Percentiles rank a stretch among this genome's conserved stretches.
Evolutionary conservation across 2,797 vertebrate genomes (phyloP).

Genomic region (Chelmon rostratus): DNA sequence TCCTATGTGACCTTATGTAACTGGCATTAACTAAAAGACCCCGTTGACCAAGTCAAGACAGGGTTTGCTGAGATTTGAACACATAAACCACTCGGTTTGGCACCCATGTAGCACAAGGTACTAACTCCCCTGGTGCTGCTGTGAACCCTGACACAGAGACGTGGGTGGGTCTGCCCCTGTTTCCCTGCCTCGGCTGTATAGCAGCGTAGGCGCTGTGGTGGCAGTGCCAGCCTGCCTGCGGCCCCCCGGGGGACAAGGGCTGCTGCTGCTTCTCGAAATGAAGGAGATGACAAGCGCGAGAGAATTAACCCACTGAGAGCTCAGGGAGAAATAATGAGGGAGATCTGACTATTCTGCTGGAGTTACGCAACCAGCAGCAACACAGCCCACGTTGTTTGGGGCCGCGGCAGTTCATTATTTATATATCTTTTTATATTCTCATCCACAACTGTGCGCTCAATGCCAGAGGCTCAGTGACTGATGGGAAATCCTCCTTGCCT

Average conservation of each 20-base stretch:
- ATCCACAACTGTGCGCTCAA: slow-evolving; percentile 45
- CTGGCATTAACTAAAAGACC: slow-evolving; percentile 47
- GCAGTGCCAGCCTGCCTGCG: slow-evolving; percentile 52
- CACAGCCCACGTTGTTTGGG: slow-evolving; percentile 72
- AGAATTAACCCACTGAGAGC: slow-evolving; percentile 77
- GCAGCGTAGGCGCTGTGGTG: slow-evolving; percentile 39
- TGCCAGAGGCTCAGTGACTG: slow-evolving; percentile 56
- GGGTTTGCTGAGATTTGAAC: slow-evolving; percentile 39
- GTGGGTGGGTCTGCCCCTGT: slow-evolving; percentile 43
- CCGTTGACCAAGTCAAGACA: slow-evolving; percentile 35
- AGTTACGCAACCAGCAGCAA: slow-evolving; percentile 79
- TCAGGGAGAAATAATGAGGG: slow-evolving; percentile 79
- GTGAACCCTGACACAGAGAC: slow-evolving; percentile 54
- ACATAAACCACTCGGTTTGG: slow-evolving; percentile 30
- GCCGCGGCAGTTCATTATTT: slow-evolving; percentile 62
- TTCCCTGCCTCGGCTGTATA: slow-evolving; percentile 29
- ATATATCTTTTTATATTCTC: slow-evolving; percentile 65
- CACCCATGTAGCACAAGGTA: slow-evolving; percentile 30
- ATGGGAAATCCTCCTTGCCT: slow-evolving; percentile 62
- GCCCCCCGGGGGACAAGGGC: slow-evolving; percentile 38
- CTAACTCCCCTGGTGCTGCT: slow-evolving; percentile 35
- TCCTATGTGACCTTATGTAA: slow-evolving; percentile 67
- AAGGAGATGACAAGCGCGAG: slow-evolving; percentile 75
- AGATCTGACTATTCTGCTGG: slow-evolving; percentile 74
- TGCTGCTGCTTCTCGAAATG: slow-evolving; percentile 66